A percentile compares a stretch with the other conserved stretches of the same genome.
These are phyloP conservation scores for Siniperca chuatsi DNA, from an alignment of 2,113 vertebrate species.

Conservation along the genomic window DNA sequence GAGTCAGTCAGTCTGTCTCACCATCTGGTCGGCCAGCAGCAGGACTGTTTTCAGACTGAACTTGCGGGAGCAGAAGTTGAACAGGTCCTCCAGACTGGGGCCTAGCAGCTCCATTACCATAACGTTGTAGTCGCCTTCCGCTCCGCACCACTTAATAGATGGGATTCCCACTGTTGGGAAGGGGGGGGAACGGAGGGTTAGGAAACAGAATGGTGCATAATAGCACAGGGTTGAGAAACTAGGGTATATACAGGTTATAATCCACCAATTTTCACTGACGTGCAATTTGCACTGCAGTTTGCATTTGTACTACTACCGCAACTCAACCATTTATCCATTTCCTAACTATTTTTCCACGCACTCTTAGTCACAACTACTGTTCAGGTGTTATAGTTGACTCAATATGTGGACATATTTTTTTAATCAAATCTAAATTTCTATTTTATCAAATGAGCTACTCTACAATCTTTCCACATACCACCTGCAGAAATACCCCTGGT, in stretches of 20 bases:
- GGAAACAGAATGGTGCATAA: background rate
- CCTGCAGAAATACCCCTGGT: background rate
- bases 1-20: conserved; percentile 72
- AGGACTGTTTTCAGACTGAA: conserved; percentile 98
- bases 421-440: background rate
- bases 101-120: conserved; percentile 99
- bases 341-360: background rate
- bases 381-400: background rate
- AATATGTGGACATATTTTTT: background rate
- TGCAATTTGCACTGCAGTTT: background rate
- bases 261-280: background rate
- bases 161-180: conserved; percentile 92
- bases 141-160: conserved; percentile 98
- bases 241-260: background rate
- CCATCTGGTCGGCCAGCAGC: conserved; percentile 98
- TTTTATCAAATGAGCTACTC: background rate
- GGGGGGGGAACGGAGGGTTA: background rate
- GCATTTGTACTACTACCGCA: background rate
- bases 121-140: conserved; percentile 97
- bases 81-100: conserved; percentile 97
- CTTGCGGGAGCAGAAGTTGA: conserved; percentile 99
- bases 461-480: background rate
- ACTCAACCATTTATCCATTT: background rate
- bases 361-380: background rate
- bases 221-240: background rate